These are phyloP conservation scores for Acanthosepion pharaonis DNA, from an alignment of 2,888 invertebrate species.

Conservation along the genomic window DNA sequence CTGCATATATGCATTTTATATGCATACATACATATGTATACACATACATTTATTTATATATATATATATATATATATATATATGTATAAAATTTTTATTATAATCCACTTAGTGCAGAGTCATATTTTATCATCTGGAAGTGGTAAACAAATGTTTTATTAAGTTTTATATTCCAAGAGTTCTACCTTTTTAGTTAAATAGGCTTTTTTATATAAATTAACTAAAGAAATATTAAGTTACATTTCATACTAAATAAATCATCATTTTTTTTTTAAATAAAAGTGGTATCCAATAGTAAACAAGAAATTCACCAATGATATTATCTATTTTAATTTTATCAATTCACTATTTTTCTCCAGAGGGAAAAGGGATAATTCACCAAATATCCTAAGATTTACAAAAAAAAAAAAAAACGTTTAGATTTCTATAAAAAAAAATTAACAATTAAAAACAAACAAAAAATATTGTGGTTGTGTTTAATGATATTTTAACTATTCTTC, in stretches of 20 bases:
- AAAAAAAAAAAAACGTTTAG: neutral
- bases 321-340: neutral
- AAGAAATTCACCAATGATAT: neutral
- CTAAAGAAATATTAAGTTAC: neutral
- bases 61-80: neutral
- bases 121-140: neutral
- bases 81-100: neutral
- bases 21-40: neutral
- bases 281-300: neutral
- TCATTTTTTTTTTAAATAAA: neutral
- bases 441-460: neutral
- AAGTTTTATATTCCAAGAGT: neutral
- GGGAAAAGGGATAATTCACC: neutral
- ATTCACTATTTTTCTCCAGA: constrained; percentile 33
- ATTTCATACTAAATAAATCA: neutral
- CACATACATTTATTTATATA: too few relatives aligned
- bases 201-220: neutral
- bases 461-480: neutral
- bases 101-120: neutral
- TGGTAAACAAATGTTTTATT: neutral
- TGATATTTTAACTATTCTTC: neutral
- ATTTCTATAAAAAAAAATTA: neutral
- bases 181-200: neutral
- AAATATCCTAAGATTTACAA: too few relatives aligned
- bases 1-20: neutral